Base-by-base conservation (phyloP, 2,888 invertebrate genomes). In the Nymphalis c-album region DNA sequence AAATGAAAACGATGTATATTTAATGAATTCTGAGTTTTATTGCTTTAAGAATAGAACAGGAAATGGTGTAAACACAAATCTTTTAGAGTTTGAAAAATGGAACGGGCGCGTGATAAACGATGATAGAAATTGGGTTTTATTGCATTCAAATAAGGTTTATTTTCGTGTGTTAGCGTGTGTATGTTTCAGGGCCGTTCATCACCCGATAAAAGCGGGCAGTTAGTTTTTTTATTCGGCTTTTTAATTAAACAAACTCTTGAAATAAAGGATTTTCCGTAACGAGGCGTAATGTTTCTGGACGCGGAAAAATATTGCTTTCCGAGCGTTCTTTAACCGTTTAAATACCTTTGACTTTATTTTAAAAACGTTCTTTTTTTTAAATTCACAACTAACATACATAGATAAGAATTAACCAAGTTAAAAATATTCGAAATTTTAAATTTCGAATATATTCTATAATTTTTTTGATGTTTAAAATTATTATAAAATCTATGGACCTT, bases 171-270 rank as follows among this genome's bases (percentile, higher is more conserved):
- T 63, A 45, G 8, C 45, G 58, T 46, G 53, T 66, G 70, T 73
- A 73, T 74, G 78, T 77, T 78, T 75, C 74, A 76, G 76, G 72
- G 76, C 79, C 79, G 88, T 91, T 85, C 86, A 91, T 91, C 91
- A 87, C 86, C 81, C 82, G 85, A 90, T 90, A 90, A 91, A 90
- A 87, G 68, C 80, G 83, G 84, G 80, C 80, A 80, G 84, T 84
- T 83, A 72, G 82, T 84, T 86, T 87, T 89, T 91, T 91, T 91
- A 90, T 90, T 87, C 86, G 83, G 84, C 84, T 89, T 91, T 91
- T 91, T 91, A 91, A 91, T 91, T 91, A 91, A 90, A 90, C 90
- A 88, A 86, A 80, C 79, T 74, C 75, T 76, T 75, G 78, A 80
- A 83, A 84, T 76, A 78, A 80, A 81, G 83, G 82, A 80, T 86